Percentiles rank a stretch among this genome's conserved stretches.
Evolutionary conservation across 1,140 invertebrate genomes (phyloP).

Genomic region (Leptinotarsa texana): DNA sequence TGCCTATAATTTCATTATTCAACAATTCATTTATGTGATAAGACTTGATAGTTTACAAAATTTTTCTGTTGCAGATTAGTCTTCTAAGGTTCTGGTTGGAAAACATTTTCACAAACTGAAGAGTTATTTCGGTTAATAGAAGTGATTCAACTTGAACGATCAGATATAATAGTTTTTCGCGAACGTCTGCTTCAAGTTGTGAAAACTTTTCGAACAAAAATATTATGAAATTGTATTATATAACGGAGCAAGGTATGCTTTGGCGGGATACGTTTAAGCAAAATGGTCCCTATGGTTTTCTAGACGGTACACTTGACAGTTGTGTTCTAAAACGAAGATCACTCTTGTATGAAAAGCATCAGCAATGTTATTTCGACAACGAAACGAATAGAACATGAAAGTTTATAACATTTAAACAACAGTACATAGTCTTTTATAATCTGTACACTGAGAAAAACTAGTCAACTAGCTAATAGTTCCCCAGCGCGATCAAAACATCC

Average conservation of each 20-base stretch:
- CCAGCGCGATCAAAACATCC: background rate
- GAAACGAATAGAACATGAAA: slow-evolving; percentile 21
- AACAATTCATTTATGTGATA: background rate
- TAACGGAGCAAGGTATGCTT: slow-evolving; percentile 25
- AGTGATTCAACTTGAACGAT: too few species aligned
- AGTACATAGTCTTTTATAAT: slow-evolving; percentile 7
- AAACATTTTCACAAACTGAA: background rate
- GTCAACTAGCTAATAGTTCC: background rate
- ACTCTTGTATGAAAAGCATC: background rate
- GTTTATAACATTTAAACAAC: slow-evolving; percentile 18
- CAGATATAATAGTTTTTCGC: too few species aligned
- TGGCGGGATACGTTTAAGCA: slow-evolving; percentile 44
- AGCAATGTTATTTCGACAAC: background rate
- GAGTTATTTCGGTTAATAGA: too few species aligned
- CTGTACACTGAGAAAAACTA: background rate
- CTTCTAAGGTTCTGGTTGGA: background rate
- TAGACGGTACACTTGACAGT: slow-evolving; percentile 25
- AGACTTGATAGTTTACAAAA: too few species aligned
- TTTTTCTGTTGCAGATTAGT: background rate
- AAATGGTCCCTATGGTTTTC: slow-evolving; percentile 45
- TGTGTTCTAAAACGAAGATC: background rate
- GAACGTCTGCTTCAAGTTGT: background rate
- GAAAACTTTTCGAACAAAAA: slow-evolving; percentile 17
- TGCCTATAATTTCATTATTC: background rate
- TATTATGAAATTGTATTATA: slow-evolving; percentile 28